These are phyloP conservation scores for Anabas testudineus DNA, from an alignment of 2,797 vertebrate species.

Conservation along the genomic window DNA sequence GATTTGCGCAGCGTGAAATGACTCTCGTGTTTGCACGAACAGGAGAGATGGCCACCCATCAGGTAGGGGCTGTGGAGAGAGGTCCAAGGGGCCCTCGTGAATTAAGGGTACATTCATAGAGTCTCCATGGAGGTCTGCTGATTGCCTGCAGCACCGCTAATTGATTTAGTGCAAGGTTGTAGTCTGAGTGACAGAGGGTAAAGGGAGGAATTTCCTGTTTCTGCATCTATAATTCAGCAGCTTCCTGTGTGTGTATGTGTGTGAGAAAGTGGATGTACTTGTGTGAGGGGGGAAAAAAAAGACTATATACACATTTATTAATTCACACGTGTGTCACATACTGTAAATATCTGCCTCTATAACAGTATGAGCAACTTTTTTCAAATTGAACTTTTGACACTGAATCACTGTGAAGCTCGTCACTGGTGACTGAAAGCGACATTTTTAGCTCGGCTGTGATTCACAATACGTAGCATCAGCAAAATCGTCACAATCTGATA, in stretches of 20 bases:
- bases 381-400: background rate
- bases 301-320: slow-evolving; percentile 28
- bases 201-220: slow-evolving; percentile 86
- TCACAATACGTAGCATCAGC: background rate
- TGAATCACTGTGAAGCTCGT: background rate
- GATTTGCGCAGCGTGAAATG: slow-evolving; percentile 67
- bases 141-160: slow-evolving; percentile 82
- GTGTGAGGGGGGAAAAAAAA: slow-evolving; percentile 11
- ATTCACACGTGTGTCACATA: slow-evolving; percentile 6
- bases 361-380: background rate
- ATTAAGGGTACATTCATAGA: slow-evolving; percentile 67
- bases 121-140: slow-evolving; percentile 69
- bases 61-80: slow-evolving; percentile 53
- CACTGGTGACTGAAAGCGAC: background rate
- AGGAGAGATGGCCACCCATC: slow-evolving; percentile 70
- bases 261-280: slow-evolving; percentile 7
- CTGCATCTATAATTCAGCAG: slow-evolving; percentile 86
- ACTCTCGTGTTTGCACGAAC: slow-evolving; percentile 45
- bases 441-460: background rate
- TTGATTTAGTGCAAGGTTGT: slow-evolving; percentile 86
- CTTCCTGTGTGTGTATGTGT: slow-evolving; percentile 66
- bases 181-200: slow-evolving; percentile 79
- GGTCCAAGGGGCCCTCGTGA: slow-evolving; percentile 65
- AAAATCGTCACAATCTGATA: background rate
- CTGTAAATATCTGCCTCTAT: background rate